Conservation (phyloP, 2,888 invertebrate genomes). For the Matsumyia berberina region DNA sequence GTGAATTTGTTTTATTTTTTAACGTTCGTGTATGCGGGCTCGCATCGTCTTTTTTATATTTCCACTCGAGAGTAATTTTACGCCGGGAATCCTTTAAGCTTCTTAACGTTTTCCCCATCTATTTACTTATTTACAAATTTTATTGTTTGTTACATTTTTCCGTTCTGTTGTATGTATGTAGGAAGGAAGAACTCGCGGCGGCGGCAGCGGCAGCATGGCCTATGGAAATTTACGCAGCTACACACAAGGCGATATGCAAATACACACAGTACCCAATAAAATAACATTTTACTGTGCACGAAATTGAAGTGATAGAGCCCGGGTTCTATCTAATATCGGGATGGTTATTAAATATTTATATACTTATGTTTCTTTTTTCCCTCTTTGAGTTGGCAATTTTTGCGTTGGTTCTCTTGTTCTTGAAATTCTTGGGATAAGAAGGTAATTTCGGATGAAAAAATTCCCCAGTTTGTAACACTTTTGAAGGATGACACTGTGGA, state of each 20-base stretch:
- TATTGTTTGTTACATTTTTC: constrained; percentile 69
- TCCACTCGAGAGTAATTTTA: constrained; percentile 76
- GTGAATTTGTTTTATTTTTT: constrained; percentile 57
- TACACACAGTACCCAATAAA: constrained; percentile 65
- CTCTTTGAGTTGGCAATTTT: constrained; percentile 8
- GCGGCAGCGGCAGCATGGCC: constrained; percentile 19
- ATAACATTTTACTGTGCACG: constrained; percentile 71
- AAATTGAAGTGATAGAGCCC: constrained; percentile 58
- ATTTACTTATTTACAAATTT: constrained; percentile 77
- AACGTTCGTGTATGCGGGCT: constrained; percentile 55
- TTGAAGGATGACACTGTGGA: constrained; percentile 54
- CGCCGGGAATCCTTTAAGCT: constrained; percentile 75
- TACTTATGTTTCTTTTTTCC: constrained; percentile 65
- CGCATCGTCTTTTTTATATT: constrained; percentile 61
- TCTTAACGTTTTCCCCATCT: constrained; percentile 71
- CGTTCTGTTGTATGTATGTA: constrained; percentile 13
- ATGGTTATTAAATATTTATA: constrained; percentile 76
- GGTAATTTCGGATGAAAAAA: constrained; percentile 54
- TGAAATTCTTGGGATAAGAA: constrained; percentile 61
- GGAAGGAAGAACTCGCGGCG: constrained; percentile 27
- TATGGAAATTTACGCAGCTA: constrained; percentile 47
- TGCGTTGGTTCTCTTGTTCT: constrained; percentile 1
- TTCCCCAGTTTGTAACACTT: constrained; percentile 68
- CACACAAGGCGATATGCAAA: constrained; percentile 69
- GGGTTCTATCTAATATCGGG: constrained; percentile 59